Evolutionary conservation across 1,140 invertebrate genomes (phyloP).

Genomic region (Drosophila virilis): DNA sequence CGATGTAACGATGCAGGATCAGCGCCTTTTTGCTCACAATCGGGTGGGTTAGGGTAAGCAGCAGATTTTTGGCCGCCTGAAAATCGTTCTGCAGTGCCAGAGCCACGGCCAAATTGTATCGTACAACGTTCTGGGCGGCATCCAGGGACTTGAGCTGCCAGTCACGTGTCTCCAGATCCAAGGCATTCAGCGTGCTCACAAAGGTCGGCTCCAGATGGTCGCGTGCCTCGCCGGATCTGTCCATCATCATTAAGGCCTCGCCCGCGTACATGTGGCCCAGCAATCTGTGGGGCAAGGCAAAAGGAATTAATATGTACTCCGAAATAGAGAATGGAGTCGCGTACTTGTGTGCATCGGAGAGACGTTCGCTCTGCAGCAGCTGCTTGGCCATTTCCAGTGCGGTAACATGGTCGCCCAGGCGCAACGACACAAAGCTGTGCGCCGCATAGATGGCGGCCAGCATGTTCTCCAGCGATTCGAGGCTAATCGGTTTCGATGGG

Average conservation of each 20-base stretch:
- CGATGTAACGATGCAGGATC: constrained; percentile 90
- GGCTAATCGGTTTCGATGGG: constrained; percentile 84
- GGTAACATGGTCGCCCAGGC: constrained; percentile 93
- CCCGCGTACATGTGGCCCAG: constrained; percentile 95
- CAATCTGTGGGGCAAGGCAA: constrained; percentile 87
- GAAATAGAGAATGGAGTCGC: not conserved
- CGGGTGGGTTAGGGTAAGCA: constrained; percentile 89
- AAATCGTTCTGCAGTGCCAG: constrained; percentile 91
- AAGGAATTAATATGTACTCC: not conserved
- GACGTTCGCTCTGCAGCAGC: constrained; percentile 66
- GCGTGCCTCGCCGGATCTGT: constrained; percentile 93
- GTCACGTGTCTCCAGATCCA: constrained; percentile 84
- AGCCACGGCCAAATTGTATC: constrained; percentile 92
- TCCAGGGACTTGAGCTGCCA: constrained; percentile 90
- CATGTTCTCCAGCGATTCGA: constrained; percentile 84
- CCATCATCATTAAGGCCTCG: constrained; percentile 93
- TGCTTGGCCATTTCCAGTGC: constrained; percentile 89
- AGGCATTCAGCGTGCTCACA: constrained; percentile 86
- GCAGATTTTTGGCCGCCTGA: constrained; percentile 89
- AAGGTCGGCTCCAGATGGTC: constrained; percentile 92
- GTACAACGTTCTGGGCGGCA: constrained; percentile 88
- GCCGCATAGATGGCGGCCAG: constrained; percentile 91
- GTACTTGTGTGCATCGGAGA: constrained; percentile 82
- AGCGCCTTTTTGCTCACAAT: constrained; percentile 87
- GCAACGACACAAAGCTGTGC: constrained; percentile 93